Evolutionary conservation across 2,888 invertebrate genomes (phyloP).

Genomic region (Dinocampus coccinellae): DNA sequence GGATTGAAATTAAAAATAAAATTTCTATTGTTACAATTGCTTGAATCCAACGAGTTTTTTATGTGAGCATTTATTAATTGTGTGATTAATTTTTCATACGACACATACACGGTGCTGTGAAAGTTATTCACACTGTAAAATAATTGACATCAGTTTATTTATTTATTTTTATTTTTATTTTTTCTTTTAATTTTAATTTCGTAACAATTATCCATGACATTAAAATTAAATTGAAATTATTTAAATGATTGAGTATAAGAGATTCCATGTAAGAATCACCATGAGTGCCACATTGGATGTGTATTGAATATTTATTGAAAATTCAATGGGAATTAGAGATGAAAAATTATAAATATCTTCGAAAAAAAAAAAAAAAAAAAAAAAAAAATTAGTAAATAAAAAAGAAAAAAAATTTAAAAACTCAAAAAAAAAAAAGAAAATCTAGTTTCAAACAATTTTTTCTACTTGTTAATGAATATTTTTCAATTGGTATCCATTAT

Average conservation of each 20-base stretch:
- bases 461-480: neutral
- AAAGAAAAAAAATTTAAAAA: no score
- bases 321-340: constrained; percentile 5
- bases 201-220: constrained; percentile 6
- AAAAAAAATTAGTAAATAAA: no score
- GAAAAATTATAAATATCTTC: neutral
- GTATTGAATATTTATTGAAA: constrained; percentile 26
- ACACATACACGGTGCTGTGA: neutral
- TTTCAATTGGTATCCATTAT: neutral
- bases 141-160: neutral
- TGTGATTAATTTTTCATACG: neutral
- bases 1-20: neutral
- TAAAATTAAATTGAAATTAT: neutral
- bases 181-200: neutral
- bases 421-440: no score
- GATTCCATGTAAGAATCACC: constrained; percentile 37
- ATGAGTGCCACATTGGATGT: constrained; percentile 37
- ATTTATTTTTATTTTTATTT: neutral
- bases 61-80: neutral
- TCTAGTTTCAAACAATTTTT: neutral
- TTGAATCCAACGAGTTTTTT: neutral
- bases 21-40: neutral
- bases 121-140: neutral
- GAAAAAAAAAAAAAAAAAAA: neutral
- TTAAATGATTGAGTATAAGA: constrained; percentile 21